A percentile compares a stretch with the other conserved stretches of the same genome.
phyloP scores from a whole-genome alignment of 2,113 vertebrate species.

The Conger conger region DNA sequence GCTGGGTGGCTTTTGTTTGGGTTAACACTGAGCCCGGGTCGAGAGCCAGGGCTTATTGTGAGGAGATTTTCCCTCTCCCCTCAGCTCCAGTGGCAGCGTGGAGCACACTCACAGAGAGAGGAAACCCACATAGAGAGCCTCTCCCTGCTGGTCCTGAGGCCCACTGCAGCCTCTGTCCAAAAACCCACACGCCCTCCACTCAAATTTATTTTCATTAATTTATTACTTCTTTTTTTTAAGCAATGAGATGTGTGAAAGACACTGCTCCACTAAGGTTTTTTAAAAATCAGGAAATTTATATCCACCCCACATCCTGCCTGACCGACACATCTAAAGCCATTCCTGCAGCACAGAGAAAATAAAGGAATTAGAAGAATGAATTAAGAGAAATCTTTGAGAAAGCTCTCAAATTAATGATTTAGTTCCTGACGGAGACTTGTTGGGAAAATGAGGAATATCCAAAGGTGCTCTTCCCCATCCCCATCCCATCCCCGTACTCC shows the following conservation, averaged over 20 bases:
- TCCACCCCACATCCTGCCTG: neutral
- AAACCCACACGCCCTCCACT: neutral
- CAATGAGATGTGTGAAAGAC: neutral
- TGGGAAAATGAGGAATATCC: neutral
- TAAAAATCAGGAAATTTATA: neutral
- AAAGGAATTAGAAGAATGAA: neutral
- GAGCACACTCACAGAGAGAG: neutral
- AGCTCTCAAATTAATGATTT: neutral
- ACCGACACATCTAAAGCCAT: neutral
- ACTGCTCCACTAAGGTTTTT: neutral
- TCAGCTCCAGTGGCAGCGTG: slow-evolving; percentile 2
- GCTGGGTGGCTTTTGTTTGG: neutral
- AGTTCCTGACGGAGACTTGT: neutral
- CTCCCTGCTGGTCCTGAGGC: neutral
- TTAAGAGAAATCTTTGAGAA: no score
- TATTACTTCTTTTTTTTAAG: neutral
- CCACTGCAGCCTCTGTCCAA: neutral
- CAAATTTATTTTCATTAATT: neutral
- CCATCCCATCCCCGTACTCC: neutral
- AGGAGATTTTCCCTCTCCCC: neutral
- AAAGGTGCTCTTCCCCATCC: neutral
- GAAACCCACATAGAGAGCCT: no score
- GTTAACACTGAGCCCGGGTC: neutral
- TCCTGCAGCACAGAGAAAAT: neutral
- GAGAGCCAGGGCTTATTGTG: neutral